Base-by-base conservation (phyloP, 1,140 invertebrate genomes). In the Temnothorax nylanderi region DNA sequence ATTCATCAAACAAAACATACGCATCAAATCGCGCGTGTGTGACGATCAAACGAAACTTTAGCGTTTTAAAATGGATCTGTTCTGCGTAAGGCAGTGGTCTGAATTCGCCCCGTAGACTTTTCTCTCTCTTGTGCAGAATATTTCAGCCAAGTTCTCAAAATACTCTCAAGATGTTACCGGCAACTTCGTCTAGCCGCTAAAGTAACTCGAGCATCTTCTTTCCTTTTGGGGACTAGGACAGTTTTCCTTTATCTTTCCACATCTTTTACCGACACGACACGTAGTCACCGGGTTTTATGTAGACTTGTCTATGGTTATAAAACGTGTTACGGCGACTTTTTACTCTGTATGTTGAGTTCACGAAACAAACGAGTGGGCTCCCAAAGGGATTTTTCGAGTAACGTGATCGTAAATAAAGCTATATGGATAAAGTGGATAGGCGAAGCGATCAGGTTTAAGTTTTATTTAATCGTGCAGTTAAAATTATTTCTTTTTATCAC, bases 111-210 rank as follows among this genome's bases (percentile, higher is more conserved):
- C n/a, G n/a, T 11, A 13, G 34, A 75, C 6, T 56, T 58, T 34
- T 8, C 72, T 56, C 18, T 65, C 34, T 41, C 34, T 54, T 11
- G 21, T 6, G 5, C 13, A 49, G 65, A 69, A 69, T 69, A 60
- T 75, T 44, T 76, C 54, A 16, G 16, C 41, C 0, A 47, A 77
- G 56, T 51, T 62, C n/a, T 32, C n/a, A 56, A 60, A 58, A 76
- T 76, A 58, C 74, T 77, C 74, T 62, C 56, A 77, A 77, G 56
- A 77, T 62, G 56, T 77, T 44, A 60, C 56, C 21, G 56, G 41
- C 4, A 77, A 77, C 51, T 80, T 67, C 2, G 44, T 51, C 76
- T 80, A 51, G 58, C 13, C 32, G 60, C 44, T 78, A 44, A 76
- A 76, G 74, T 41, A 64, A 78, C 44, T 47, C 60, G 26, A 78